Evolutionary conservation across 2,797 vertebrate species (phyloP), one percentile per base, ranked within the genome.

Genomic region (Sebastes nivosus): DNA sequence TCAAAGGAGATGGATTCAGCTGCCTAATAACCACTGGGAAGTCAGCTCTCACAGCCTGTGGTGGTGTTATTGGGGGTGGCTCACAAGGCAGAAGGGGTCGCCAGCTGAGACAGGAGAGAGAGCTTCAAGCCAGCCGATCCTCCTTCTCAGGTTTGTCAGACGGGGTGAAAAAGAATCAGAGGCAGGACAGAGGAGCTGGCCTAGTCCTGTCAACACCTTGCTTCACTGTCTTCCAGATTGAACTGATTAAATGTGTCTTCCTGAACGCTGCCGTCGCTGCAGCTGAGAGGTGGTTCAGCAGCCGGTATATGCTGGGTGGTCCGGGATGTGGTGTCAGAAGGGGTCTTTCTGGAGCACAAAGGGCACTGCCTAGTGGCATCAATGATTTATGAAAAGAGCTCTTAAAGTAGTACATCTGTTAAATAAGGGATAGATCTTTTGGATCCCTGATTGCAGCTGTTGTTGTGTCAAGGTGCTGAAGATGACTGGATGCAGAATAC

Each of bases 241-340:
- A 68, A 42, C 50, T 76, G 32, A 86, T 79, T 82, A 54, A 72
- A 76, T 74, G 46, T 34, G 58, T 68, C 69, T 64, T 60, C 36
- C 25, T 72, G 36, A 30, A 3, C 1, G 18, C 20, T 29, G 64
- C 34, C 20, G 4, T 14, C 18, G n/a, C 32, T 67, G 38, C 20
- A 54, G 71, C 60, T 66, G 25, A 79, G 59, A 42, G 14, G 4
- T 66, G 59, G 24, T 25, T 30, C 29, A 29, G 69, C 20, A n/a
- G 18, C 42, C 57, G 6, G 18, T 18, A 29, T 34, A 27, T 38
- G 54, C 20, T 58, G n/a, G 32, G 34, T 57, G 12, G 32, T 63
- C 10, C 22, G 24, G 20, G n/a, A 61, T 16, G 25, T n/a, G 24
- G 3, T 42, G 1, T 42, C 11, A 52, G 27, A 16, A 27, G 34